Conservation (phyloP, 2,113 vertebrate genomes). For the Takifugu bimaculatus region DNA sequence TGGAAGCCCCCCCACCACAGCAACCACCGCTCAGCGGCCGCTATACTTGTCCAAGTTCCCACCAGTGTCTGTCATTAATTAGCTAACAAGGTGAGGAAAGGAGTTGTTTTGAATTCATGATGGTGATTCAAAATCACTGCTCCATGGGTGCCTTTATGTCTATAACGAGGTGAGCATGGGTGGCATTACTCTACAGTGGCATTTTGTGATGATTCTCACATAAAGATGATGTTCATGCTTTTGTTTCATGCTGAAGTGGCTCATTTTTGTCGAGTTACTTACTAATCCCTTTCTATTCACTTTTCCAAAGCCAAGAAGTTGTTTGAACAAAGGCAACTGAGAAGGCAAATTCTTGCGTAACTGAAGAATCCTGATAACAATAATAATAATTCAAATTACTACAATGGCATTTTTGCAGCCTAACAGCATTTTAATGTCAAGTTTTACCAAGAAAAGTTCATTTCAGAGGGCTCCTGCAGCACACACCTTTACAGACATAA, state of each 20-base stretch:
- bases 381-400: too few species aligned
- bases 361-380: constrained; percentile 2
- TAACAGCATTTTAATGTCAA: too few species aligned
- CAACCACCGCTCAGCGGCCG: constrained; percentile 20
- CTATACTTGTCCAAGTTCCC: constrained; percentile 40
- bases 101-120: constrained; percentile 43
- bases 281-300: background rate
- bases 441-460: constrained; percentile 13
- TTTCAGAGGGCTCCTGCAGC: constrained; percentile 25
- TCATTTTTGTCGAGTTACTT: background rate
- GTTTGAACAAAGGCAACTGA: constrained; percentile 21
- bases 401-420: too few species aligned
- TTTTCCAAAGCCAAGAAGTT: constrained; percentile 4
- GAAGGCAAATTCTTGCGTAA: constrained; percentile 27
- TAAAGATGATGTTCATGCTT: constrained; percentile 15
- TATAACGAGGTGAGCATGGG: constrained; percentile 27
- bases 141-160: constrained; percentile 31
- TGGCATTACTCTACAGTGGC: constrained; percentile 25
- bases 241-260: constrained; percentile 3
- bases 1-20: constrained; percentile 13
- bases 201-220: constrained; percentile 14
- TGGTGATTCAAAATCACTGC: constrained; percentile 35
- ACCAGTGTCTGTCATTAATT: constrained; percentile 57
- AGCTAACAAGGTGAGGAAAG: constrained; percentile 49
- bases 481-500: background rate